Percentiles rank a stretch among this genome's conserved stretches.
These are phyloP conservation scores for Cryptophagus acutangulus DNA, from an alignment of 2,888 invertebrate species.

Conservation along the genomic window DNA sequence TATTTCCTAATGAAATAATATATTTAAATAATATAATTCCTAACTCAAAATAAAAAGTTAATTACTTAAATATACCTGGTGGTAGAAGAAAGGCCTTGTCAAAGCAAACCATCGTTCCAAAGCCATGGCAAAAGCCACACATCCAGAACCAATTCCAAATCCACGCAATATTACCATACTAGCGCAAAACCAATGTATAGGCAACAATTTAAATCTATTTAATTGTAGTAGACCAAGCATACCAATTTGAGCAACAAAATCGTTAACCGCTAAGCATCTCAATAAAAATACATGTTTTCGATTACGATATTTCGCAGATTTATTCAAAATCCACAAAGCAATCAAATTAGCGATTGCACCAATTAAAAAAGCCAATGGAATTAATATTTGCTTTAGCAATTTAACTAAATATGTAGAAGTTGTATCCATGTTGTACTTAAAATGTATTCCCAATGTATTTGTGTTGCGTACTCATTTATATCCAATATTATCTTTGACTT, in stretches of 20 bases:
- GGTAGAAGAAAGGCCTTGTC: constrained; percentile 80
- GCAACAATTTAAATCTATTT: constrained; percentile 45
- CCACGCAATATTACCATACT: constrained; percentile 69
- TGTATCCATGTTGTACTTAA: too few species aligned
- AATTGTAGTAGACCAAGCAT: constrained; percentile 69
- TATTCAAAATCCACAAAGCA: constrained; percentile 69
- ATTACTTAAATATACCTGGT: too few species aligned
- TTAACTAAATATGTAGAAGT: too few species aligned
- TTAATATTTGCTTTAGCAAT: too few species aligned
- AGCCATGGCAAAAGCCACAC: constrained; percentile 85
- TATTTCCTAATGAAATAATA: not conserved
- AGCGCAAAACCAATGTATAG: constrained; percentile 56
- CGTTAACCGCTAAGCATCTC: constrained; percentile 72
- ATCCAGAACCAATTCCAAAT: constrained; percentile 82
- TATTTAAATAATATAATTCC: not conserved
- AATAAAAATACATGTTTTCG: constrained; percentile 76
- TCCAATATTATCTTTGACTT: too few species aligned
- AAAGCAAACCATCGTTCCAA: constrained; percentile 81
- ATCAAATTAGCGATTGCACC: constrained; percentile 72
- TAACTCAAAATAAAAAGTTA: constrained; percentile 15
- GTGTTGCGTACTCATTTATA: too few species aligned
- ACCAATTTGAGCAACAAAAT: constrained; percentile 72
- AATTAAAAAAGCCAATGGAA: constrained; percentile 4
- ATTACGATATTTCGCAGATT: constrained; percentile 68
- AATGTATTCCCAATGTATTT: too few species aligned